Conservation (phyloP, 30 jellyfish, hydroid and myxozoan genomes). For the Sanderia malayensis region DNA sequence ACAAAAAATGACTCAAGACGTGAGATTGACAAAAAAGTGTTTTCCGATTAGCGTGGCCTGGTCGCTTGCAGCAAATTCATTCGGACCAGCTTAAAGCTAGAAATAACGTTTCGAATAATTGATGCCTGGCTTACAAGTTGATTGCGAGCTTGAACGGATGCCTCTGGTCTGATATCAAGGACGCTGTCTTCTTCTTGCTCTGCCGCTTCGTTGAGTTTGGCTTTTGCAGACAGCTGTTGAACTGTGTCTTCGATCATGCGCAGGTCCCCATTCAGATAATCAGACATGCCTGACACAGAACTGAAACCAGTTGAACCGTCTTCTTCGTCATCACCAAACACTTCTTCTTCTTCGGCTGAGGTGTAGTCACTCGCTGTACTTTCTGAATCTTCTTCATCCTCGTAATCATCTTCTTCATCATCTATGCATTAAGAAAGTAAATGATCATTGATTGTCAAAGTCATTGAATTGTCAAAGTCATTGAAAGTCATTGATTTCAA, state of each 20-base stretch:
- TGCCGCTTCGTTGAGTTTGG: slow-evolving; percentile 4
- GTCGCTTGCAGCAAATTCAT: no score
- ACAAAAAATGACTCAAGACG: no score
- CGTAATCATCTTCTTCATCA: no score
- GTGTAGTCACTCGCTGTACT: not conserved
- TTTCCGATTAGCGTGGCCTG: no score
- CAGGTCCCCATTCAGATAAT: slow-evolving; percentile 51
- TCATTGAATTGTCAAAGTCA: no score
- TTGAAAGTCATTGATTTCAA: no score
- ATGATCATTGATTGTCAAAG: no score
- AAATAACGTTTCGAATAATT: no score
- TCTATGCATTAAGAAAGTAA: no score
- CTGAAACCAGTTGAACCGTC: not conserved
- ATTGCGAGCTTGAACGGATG: slow-evolving; percentile 46
- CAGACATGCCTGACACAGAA: slow-evolving; percentile 51
- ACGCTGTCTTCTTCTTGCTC: slow-evolving; percentile 28
- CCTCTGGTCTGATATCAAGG: slow-evolving; percentile 55
- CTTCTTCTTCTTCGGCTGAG: no score
- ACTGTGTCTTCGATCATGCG: slow-evolving; percentile 50
- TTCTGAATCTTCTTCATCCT: slow-evolving; percentile 10
- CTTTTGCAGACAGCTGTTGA: slow-evolving; percentile 40
- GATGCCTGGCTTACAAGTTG: slow-evolving; percentile 44
- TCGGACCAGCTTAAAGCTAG: no score
- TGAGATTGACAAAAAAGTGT: no score
- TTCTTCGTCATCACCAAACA: slow-evolving; percentile 14